These are phyloP conservation scores for Triplophysa dalaica DNA, from an alignment of 2,113 vertebrate species.

Conservation along the genomic window DNA sequence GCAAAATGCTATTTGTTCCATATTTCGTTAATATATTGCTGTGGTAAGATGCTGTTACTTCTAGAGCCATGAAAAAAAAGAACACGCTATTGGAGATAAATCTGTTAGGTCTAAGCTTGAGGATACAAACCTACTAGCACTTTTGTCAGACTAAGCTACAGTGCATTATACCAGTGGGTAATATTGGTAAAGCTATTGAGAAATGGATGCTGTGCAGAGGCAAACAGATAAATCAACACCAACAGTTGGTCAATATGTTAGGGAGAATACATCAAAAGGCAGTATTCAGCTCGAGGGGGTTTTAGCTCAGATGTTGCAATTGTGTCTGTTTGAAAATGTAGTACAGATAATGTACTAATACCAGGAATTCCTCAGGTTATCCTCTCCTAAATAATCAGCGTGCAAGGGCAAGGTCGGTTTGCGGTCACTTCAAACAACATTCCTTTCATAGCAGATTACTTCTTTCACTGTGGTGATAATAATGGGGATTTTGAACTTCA, in stretches of 20 bases:
- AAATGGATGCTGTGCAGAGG: constrained; percentile 41
- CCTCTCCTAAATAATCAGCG: constrained; percentile 9
- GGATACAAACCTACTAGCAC: constrained; percentile 29
- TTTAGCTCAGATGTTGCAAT: neutral
- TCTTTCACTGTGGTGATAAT: neutral
- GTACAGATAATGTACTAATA: constrained; percentile 4
- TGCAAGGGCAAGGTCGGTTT: constrained; percentile 18
- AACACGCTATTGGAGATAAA: constrained; percentile 36
- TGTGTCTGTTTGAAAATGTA: neutral
- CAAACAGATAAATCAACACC: constrained; percentile 1
- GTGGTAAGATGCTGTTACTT: neutral
- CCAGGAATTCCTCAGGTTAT: constrained; percentile 28
- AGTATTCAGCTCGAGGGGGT: neutral
- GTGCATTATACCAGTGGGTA: constrained; percentile 39
- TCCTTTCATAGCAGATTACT: constrained; percentile 1
- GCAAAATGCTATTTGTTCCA: neutral
- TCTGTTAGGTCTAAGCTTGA: constrained; percentile 21
- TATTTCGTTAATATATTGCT: neutral
- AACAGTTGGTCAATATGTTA: constrained; percentile 16
- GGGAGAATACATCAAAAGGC: neutral
- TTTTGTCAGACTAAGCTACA: constrained; percentile 29
- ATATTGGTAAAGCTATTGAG: constrained; percentile 25
- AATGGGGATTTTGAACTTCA: neutral
- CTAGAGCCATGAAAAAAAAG: neutral
- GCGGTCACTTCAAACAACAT: neutral